Conservation (phyloP, 2,797 vertebrate species). For the Todus mexicanus region DNA sequence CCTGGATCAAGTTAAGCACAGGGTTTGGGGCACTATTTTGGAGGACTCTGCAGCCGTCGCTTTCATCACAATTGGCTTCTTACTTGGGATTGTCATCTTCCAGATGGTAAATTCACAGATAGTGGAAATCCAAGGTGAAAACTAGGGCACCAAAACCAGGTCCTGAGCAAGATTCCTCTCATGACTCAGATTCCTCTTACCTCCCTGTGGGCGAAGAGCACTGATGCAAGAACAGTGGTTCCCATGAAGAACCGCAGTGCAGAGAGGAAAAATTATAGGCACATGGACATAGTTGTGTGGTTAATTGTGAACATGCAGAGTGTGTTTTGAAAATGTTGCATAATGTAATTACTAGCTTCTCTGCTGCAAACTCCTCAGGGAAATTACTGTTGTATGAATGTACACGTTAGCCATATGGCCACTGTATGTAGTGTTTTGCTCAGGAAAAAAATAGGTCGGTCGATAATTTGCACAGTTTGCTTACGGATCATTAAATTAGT, state of each 20-base stretch:
- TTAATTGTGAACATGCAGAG: background rate
- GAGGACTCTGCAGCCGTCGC: background rate
- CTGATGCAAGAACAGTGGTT: background rate
- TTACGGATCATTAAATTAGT: background rate
- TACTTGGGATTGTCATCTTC: background rate
- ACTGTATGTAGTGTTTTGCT: background rate
- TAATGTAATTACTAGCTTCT: background rate
- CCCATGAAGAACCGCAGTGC: background rate
- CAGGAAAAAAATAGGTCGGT: background rate
- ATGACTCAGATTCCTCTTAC: background rate
- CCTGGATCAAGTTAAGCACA: background rate
- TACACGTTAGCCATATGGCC: background rate
- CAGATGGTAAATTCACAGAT: background rate
- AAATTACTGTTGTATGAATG: background rate
- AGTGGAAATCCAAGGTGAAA: background rate
- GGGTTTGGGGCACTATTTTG: background rate
- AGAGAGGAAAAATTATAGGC: background rate
- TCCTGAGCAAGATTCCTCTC: background rate
- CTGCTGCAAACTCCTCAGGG: background rate
- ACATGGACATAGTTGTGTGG: background rate
- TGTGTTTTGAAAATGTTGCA: background rate
- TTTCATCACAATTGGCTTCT: background rate
- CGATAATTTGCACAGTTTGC: background rate
- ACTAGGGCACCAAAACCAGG: background rate
- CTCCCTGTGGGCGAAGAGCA: fast-evolving